A percentile compares a stretch with the other conserved stretches of the same genome.
phyloP scores from a whole-genome alignment of 2,888 invertebrate genomes.

The Dorcus parallelipipedus region DNA sequence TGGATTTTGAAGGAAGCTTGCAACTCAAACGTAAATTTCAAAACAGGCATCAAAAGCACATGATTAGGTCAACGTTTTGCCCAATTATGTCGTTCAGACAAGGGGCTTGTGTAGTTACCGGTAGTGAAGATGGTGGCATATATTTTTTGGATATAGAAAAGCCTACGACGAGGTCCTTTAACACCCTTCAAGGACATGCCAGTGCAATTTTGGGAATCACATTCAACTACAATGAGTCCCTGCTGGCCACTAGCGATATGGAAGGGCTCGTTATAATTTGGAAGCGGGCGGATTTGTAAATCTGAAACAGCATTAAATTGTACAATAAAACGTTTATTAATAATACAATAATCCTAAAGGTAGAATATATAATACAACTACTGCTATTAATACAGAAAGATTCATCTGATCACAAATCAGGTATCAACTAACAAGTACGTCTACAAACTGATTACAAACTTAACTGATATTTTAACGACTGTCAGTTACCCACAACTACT shows the following conservation, averaged over 20 bases:
- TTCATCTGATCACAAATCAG: constrained; percentile 30
- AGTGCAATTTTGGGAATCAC: constrained; percentile 79
- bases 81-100: constrained; percentile 80
- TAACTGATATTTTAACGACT: constrained; percentile 3
- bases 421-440: constrained; percentile 15
- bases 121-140: constrained; percentile 75
- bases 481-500: background rate
- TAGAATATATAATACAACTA: constrained; percentile 21
- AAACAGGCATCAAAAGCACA: constrained; percentile 57
- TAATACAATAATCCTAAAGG: constrained; percentile 20
- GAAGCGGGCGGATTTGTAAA: constrained; percentile 50
- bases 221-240: constrained; percentile 85
- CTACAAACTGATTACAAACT: constrained; percentile 15
- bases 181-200: constrained; percentile 69
- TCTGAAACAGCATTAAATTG: constrained; percentile 3
- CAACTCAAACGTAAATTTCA: constrained; percentile 64
- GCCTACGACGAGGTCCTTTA: constrained; percentile 54
- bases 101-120: constrained; percentile 75
- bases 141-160: constrained; percentile 75
- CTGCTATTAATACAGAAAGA: constrained; percentile 22
- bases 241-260: constrained; percentile 79
- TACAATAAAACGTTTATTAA: constrained; percentile 23
- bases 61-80: constrained; percentile 76
- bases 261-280: constrained; percentile 77
- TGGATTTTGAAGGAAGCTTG: constrained; percentile 64